Conservation (phyloP, 2,113 vertebrate genomes). For the Scalopus aquaticus region DNA sequence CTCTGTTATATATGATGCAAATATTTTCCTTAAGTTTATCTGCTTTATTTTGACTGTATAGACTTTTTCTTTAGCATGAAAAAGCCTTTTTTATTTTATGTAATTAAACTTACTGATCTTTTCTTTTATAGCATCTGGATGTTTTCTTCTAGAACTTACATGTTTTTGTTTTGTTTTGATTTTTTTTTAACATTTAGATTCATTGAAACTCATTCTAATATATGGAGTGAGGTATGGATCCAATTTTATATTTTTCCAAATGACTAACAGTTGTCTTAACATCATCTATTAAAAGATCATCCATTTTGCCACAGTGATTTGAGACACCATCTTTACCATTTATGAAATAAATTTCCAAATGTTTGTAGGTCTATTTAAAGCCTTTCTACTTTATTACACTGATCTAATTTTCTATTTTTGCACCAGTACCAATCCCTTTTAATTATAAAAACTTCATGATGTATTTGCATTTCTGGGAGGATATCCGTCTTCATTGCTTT, state of each 20-base stretch:
- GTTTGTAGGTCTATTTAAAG: background rate
- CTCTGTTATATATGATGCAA: background rate
- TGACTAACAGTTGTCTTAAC: background rate
- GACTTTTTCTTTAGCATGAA: background rate
- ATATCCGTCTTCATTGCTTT: background rate
- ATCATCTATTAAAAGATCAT: background rate
- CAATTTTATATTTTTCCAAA: background rate
- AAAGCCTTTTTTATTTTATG: background rate
- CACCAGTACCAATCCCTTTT: background rate
- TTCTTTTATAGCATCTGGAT: background rate
- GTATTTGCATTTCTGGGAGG: background rate
- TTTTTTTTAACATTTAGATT: too few relatives aligned
- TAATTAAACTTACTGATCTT: background rate
- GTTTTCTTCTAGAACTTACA: background rate
- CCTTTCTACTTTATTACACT: background rate
- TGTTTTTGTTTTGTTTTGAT: too few relatives aligned
- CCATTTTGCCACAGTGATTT: background rate
- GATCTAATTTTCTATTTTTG: background rate
- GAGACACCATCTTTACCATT: background rate
- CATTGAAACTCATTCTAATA: background rate
- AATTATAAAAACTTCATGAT: background rate
- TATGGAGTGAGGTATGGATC: background rate
- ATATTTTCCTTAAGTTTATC: background rate
- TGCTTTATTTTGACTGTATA: background rate
- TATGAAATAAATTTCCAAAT: background rate